Evolutionary conservation across 2,797 vertebrate genomes (phyloP).

Genomic region (Catharus ustulatus): DNA sequence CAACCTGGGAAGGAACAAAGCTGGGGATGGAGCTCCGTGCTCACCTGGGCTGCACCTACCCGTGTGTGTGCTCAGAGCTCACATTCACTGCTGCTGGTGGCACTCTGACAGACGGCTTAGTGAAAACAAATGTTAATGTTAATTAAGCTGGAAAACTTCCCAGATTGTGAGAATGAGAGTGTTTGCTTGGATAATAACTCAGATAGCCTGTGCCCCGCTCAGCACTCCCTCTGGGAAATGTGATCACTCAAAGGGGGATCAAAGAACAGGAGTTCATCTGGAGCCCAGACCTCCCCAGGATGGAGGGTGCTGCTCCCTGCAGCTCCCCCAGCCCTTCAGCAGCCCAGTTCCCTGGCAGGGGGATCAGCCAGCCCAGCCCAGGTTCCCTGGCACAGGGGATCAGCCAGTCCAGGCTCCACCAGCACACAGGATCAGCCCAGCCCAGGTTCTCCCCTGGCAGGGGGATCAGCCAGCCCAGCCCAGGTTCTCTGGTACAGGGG

Average conservation of each 20-base stretch:
- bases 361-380: no score
- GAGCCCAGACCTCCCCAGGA: no score
- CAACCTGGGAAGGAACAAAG: constrained; percentile 48
- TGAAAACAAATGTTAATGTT: constrained; percentile 69
- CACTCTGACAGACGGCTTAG: constrained; percentile 63
- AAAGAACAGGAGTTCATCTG: not conserved
- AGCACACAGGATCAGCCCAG: no score
- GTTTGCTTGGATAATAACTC: constrained; percentile 68
- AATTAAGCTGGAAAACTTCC: constrained; percentile 72
- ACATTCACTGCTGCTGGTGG: constrained; percentile 43
- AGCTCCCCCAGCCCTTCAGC: no score
- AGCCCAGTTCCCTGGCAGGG: no score
- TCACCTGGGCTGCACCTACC: constrained; percentile 48
- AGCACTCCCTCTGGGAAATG: not conserved
- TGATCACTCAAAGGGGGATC: not conserved
- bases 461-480: no score
- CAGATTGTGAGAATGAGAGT: constrained; percentile 59
- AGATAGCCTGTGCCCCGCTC: constrained; percentile 51
- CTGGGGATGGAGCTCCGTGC: constrained; percentile 3
- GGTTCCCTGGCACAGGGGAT: no score
- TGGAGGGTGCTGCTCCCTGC: no score
- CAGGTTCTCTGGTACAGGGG: no score
- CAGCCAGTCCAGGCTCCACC: no score
- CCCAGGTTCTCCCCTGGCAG: no score
- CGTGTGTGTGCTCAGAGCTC: constrained; percentile 31